Evolutionary conservation across 1,140 invertebrate genomes (phyloP).

Genomic region (Delia radicum): DNA sequence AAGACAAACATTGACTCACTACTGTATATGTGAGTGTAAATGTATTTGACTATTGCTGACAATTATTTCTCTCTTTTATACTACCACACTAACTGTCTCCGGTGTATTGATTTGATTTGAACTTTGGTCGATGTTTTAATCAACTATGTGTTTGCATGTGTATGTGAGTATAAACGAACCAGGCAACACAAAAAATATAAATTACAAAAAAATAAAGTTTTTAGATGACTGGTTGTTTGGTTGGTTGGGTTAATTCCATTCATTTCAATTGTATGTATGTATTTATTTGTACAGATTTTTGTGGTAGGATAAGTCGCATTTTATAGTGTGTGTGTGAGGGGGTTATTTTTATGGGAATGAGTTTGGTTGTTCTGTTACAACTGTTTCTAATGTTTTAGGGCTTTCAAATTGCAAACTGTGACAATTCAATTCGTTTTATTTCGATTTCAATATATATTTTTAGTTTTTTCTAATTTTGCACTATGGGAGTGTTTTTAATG

Average conservation of each 20-base stretch:
- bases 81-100: neutral
- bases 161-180: neutral
- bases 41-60: no score
- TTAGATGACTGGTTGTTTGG: neutral
- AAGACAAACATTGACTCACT: no score
- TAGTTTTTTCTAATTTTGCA: neutral
- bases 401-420: neutral
- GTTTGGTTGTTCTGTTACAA: no score
- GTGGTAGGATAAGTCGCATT: neutral
- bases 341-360: no score
- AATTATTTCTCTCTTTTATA: no score
- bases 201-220: neutral
- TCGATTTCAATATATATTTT: neutral
- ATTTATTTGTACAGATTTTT: neutral
- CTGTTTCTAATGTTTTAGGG: neutral
- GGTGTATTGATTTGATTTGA: constrained; percentile 3
- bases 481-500: no score
- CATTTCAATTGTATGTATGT: neutral
- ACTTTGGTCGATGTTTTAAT: neutral
- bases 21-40: no score
- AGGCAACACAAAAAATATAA: neutral
- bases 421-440: constrained; percentile 14
- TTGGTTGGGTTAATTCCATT: neutral
- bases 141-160: neutral
- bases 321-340: neutral